These are phyloP conservation scores for Dermatophagoides farinae DNA, from an alignment of 1,140 invertebrate genomes.

Conservation along the genomic window DNA sequence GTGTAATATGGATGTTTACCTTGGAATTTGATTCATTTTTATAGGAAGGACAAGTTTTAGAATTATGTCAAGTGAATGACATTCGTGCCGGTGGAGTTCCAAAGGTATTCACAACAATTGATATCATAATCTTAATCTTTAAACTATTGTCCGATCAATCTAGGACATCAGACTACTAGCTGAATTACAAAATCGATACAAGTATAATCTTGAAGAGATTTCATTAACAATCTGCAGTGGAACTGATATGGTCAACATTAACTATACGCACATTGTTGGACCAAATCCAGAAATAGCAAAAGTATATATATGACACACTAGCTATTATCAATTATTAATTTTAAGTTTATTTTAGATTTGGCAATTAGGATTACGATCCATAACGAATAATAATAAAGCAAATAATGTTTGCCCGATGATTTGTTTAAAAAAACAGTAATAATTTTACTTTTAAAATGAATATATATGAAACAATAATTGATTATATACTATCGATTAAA, in stretches of 20 bases:
- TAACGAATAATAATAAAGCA: conserved; percentile 92
- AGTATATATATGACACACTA: conserved; percentile 32
- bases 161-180: conserved; percentile 64
- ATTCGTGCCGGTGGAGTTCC: conserved; percentile 68
- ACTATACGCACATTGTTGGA: conserved; percentile 89
- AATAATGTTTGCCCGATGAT: conserved; percentile 86
- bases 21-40: not conserved
- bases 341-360: conserved; percentile 44
- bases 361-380: conserved; percentile 63
- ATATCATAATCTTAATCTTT: no score
- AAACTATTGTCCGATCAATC: not conserved
- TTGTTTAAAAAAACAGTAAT: conserved; percentile 92
- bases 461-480: conserved; percentile 1
- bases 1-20: not conserved
- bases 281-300: conserved; percentile 73
- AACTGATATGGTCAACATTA: conserved; percentile 97
- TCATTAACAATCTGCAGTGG: conserved; percentile 95
- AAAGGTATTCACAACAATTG: conserved; percentile 26
- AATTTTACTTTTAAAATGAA: conserved; percentile 2
- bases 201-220: conserved; percentile 58
- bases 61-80: conserved; percentile 91
- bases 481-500: not conserved
- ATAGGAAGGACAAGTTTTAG: conserved; percentile 85
- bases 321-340: not conserved
- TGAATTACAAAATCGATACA: conserved; percentile 38